These are phyloP conservation scores for Lipophrys pholis DNA, from an alignment of 2,113 vertebrate species.

Conservation along the genomic window DNA sequence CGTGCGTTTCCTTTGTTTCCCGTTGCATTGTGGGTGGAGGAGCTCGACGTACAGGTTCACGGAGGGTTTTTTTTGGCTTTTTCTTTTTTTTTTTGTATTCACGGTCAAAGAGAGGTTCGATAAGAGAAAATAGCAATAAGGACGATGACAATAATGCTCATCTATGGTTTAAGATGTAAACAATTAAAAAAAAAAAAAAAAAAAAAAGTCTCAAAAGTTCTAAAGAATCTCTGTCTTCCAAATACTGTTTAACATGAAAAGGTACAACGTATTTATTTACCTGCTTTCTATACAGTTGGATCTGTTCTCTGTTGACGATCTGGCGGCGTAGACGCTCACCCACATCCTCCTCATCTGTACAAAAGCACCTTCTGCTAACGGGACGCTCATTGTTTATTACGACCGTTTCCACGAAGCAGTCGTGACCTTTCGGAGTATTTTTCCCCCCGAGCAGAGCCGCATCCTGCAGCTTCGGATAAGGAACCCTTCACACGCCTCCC, in stretches of 20 bases:
- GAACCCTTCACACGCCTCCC: too few relatives aligned
- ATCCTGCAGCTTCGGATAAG: too few relatives aligned
- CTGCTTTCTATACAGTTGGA: conserved; percentile 82
- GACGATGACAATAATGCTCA: conserved; percentile 82
- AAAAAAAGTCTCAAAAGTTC: conserved; percentile 79
- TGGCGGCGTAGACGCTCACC: too few relatives aligned
- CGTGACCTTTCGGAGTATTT: too few relatives aligned
- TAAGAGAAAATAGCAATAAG: conserved; percentile 80
- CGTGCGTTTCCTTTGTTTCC: conserved; percentile 36
- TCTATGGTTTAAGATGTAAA: conserved; percentile 77
- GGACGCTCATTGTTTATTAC: background rate
- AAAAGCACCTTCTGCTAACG: conserved; percentile 29
- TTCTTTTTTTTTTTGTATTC: conserved; percentile 9
- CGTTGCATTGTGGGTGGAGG: too few relatives aligned
- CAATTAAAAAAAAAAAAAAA: conserved; percentile 59
- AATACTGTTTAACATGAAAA: conserved; percentile 81
- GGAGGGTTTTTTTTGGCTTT: too few relatives aligned
- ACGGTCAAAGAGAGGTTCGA: conserved; percentile 35
- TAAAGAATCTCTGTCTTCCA: conserved; percentile 89
- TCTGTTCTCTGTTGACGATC: conserved; percentile 58
- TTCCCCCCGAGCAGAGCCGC: too few relatives aligned
- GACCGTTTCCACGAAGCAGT: too few relatives aligned
- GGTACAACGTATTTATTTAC: conserved; percentile 77
- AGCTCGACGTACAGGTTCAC: too few relatives aligned
- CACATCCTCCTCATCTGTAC: conserved; percentile 21